Conservation (phyloP, 2,888 invertebrate species). For the Creontiades dilutus region DNA sequence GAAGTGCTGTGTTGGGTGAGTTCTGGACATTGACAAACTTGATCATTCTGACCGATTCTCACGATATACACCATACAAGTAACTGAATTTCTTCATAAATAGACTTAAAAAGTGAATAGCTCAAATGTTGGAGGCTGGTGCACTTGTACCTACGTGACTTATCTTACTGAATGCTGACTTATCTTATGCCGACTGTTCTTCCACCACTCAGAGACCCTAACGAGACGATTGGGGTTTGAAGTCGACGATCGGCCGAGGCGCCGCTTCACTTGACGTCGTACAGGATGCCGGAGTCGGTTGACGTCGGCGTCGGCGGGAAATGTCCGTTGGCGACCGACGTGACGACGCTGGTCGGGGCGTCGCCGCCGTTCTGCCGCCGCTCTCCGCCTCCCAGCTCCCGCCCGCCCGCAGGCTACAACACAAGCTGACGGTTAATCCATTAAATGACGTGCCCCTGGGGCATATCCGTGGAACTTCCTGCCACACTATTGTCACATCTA, state of each 20-base stretch:
- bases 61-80: too few relatives aligned
- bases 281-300: constrained; percentile 73
- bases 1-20: too few relatives aligned
- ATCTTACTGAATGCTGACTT: neutral
- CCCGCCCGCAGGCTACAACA: constrained; percentile 67
- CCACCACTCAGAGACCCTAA: neutral
- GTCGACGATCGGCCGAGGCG: neutral
- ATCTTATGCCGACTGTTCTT: neutral
- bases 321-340: constrained; percentile 72
- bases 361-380: constrained; percentile 62
- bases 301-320: constrained; percentile 73
- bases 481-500: neutral
- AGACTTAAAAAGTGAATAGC: too few relatives aligned
- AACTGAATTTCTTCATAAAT: too few relatives aligned
- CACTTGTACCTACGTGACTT: too few relatives aligned
- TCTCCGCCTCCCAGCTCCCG: constrained; percentile 68
- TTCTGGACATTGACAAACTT: too few relatives aligned
- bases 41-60: too few relatives aligned
- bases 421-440: constrained; percentile 67
- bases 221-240: neutral
- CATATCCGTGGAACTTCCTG: constrained; percentile 34
- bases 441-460: constrained; percentile 58
- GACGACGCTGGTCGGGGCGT: constrained; percentile 52
- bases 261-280: constrained; percentile 75
- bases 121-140: too few relatives aligned